A percentile compares a stretch with the other conserved stretches of the same genome.
phyloP scores from a whole-genome alignment of 2,888 invertebrate species.

The Cecidostiba fungosa region DNA sequence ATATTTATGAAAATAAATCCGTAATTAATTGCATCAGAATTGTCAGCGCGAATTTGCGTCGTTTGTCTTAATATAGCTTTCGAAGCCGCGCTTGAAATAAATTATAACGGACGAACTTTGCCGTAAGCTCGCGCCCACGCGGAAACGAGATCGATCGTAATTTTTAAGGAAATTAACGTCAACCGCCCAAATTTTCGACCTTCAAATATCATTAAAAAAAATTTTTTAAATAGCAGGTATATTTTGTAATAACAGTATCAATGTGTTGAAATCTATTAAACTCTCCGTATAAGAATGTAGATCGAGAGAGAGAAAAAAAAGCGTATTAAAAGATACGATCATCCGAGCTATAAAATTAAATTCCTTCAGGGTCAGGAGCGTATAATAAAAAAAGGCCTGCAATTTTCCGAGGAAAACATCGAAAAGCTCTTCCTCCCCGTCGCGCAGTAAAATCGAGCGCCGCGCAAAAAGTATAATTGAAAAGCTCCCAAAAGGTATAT shows the following conservation, averaged over 20 bases:
- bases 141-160: background rate
- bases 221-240: too few species aligned
- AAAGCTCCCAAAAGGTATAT: slow-evolving; percentile 45
- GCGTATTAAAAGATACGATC: slow-evolving; percentile 41
- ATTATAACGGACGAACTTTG: background rate
- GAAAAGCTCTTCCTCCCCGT: slow-evolving; percentile 54
- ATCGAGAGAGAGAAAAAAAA: background rate
- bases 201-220: too few species aligned
- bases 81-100: background rate
- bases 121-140: too few species aligned
- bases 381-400: slow-evolving; percentile 44
- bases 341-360: slow-evolving; percentile 40
- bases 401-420: slow-evolving; percentile 57
- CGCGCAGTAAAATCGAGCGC: slow-evolving; percentile 59
- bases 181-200: too few species aligned
- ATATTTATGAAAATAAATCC: slow-evolving; percentile 62
- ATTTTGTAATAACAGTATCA: too few species aligned
- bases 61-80: slow-evolving; percentile 16
- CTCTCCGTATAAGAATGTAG: background rate
- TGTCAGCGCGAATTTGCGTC: slow-evolving; percentile 33
- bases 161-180: background rate
- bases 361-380: slow-evolving; percentile 37
- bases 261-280: too few species aligned
- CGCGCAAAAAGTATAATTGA: slow-evolving; percentile 61
- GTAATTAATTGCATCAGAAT: slow-evolving; percentile 55